Evolutionary conservation across 1,140 invertebrate species (phyloP).

Genomic region (Aphaenogaster ashmeadi): DNA sequence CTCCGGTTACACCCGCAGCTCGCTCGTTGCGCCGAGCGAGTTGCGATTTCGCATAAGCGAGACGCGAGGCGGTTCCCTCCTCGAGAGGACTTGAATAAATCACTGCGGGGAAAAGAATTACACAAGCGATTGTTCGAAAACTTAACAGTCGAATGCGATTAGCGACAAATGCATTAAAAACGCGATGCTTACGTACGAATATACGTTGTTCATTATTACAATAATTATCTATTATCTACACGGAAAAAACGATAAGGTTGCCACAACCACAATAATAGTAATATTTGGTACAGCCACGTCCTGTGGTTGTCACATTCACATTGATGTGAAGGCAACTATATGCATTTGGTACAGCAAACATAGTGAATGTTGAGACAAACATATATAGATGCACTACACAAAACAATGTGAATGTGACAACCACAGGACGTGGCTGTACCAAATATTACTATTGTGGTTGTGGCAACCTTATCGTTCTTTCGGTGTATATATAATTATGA

Average conservation of each 20-base stretch:
- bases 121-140: not conserved
- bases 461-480: no score
- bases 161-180: not conserved
- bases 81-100: slow-evolving; percentile 41
- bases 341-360: no score
- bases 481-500: not conserved
- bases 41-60: slow-evolving; percentile 73
- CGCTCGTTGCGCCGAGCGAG: slow-evolving; percentile 65
- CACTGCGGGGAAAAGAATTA: not conserved
- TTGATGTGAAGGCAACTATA: no score
- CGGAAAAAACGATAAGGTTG: no score
- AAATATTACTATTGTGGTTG: no score
- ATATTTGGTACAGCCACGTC: no score
- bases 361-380: no score
- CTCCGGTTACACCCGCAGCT: slow-evolving; percentile 75
- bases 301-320: no score
- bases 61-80: not conserved
- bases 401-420: no score
- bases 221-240: not conserved
- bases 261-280: no score
- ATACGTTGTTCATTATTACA: not conserved
- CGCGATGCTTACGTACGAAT: not conserved
- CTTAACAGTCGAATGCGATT: not conserved
- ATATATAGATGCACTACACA: no score
- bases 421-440: no score